phyloP scores from a whole-genome alignment of 2,113 vertebrate genomes.

The Suncus etruscus region DNA sequence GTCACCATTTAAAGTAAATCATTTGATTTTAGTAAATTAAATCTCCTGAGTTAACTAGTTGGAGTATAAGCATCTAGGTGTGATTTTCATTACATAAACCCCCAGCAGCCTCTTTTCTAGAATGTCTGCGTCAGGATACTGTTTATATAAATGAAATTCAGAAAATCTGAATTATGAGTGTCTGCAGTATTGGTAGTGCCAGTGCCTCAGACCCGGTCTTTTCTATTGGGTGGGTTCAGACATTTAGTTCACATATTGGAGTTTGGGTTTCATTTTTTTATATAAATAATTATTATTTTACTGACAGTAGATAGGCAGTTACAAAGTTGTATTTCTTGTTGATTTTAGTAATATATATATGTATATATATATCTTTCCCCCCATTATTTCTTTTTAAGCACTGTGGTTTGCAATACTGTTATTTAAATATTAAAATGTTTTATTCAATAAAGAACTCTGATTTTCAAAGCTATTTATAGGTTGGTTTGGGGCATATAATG shows the following conservation, averaged over 20 bases:
- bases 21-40: conserved; percentile 50
- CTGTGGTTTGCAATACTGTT: no score
- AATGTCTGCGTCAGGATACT: conserved; percentile 24
- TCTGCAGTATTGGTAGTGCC: conserved; percentile 52
- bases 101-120: conserved; percentile 40
- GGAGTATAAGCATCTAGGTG: neutral
- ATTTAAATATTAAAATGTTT: no score
- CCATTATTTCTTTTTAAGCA: no score
- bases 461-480: no score
- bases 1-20: conserved; percentile 27
- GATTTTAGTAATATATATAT: no score
- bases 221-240: neutral
- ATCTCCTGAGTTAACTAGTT: neutral
- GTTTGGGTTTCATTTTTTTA: no score
- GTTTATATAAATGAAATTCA: conserved; percentile 36
- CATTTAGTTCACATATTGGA: neutral
- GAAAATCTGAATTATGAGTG: conserved; percentile 43
- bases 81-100: conserved; percentile 39
- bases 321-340: no score
- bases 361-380: no score
- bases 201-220: conserved; percentile 3
- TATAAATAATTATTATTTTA: no score
- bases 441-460: no score
- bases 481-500: no score
- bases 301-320: no score